Evolutionary conservation across 1,140 invertebrate species (phyloP).

Genomic region (Leguminivora glycinivorella): DNA sequence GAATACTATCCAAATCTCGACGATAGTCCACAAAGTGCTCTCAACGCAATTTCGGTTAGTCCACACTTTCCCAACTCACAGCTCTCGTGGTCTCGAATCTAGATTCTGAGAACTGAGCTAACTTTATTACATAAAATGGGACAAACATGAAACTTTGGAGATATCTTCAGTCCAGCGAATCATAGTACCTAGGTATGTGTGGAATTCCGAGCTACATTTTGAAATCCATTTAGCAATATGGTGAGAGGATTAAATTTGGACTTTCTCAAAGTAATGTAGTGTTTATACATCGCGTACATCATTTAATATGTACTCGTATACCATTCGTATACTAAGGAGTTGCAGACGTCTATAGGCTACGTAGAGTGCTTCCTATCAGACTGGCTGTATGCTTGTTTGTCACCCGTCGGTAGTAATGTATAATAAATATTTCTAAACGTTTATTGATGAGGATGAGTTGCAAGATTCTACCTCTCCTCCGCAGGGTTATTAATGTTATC

Average conservation of each 20-base stretch:
- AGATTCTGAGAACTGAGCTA: slow-evolving; percentile 8
- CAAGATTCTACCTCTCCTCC: not conserved
- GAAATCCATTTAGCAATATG: not conserved
- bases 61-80: not conserved
- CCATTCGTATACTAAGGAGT: too few species aligned
- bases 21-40: slow-evolving; percentile 14
- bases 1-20: not conserved
- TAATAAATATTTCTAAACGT: too few species aligned
- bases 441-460: not conserved
- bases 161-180: not conserved
- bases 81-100: not conserved
- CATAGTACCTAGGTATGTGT: not conserved
- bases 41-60: slow-evolving; percentile 8
- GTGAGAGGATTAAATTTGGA: too few species aligned
- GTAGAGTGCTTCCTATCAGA: too few species aligned
- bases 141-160: not conserved
- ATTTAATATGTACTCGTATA: too few species aligned
- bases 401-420: too few species aligned
- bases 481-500: too few species aligned
- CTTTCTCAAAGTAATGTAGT: too few species aligned
- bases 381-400: too few species aligned
- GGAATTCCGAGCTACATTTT: not conserved
- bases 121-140: slow-evolving; percentile 1
- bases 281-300: too few species aligned
- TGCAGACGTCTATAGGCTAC: too few species aligned